Evolutionary conservation across 2,888 invertebrate species (phyloP).

Genomic region (Desoria tigrina): DNA sequence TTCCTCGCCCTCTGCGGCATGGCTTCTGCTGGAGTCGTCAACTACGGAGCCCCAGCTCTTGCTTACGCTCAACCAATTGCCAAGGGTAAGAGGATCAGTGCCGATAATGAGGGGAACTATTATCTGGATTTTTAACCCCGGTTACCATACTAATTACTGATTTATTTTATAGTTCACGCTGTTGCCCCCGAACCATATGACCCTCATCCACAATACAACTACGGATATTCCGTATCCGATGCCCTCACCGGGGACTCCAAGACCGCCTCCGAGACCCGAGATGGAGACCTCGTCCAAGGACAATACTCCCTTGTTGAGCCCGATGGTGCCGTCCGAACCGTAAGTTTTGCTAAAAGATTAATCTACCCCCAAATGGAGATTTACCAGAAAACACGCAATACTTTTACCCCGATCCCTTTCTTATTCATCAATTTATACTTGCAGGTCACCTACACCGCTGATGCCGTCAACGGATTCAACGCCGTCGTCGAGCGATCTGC

Average conservation of each 20-base stretch:
- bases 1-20: slow-evolving; percentile 13
- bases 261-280: slow-evolving; percentile 35
- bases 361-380: no score
- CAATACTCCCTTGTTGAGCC: slow-evolving; percentile 40
- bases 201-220: slow-evolving; percentile 47
- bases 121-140: slow-evolving; percentile 8
- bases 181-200: slow-evolving; percentile 40
- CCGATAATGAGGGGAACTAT: background rate
- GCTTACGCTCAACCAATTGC: slow-evolving; percentile 1
- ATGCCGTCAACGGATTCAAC: slow-evolving; percentile 43
- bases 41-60: slow-evolving; percentile 24
- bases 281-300: slow-evolving; percentile 45
- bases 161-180: slow-evolving; percentile 21
- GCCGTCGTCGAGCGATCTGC: slow-evolving; percentile 34
- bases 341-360: no score
- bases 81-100: background rate
- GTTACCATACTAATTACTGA: background rate
- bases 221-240: slow-evolving; percentile 45
- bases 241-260: slow-evolving; percentile 45
- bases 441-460: slow-evolving; percentile 50
- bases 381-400: slow-evolving; percentile 35
- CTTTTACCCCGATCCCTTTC: slow-evolving; percentile 44
- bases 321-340: slow-evolving; percentile 40
- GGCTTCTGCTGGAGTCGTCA: slow-evolving; percentile 4
- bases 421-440: no score